A percentile compares a stretch with the other conserved stretches of the same genome.
phyloP scores from a whole-genome alignment of 2,888 invertebrate species.

The Pollenia griseotomentosa region DNA sequence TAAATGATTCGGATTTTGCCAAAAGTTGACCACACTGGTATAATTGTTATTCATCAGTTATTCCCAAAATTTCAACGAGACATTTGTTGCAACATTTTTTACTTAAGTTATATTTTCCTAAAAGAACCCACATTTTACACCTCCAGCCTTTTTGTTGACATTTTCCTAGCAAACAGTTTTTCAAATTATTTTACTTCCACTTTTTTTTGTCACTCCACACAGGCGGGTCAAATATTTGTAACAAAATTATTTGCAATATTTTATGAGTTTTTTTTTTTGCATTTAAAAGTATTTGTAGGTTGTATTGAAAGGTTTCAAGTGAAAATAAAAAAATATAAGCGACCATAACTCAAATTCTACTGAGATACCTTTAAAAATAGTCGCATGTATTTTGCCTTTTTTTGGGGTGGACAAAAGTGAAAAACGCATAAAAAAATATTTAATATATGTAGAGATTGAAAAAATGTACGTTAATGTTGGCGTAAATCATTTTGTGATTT shows the following conservation, averaged over 20 bases:
- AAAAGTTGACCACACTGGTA: too few species aligned
- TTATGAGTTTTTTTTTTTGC: neutral
- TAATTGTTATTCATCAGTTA: too few species aligned
- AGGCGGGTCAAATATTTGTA: neutral
- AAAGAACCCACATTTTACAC: neutral
- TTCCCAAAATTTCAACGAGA: too few species aligned
- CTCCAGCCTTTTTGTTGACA: neutral
- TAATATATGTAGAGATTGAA: slow-evolving; percentile 23
- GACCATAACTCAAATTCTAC: slow-evolving; percentile 45
- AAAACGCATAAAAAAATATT: slow-evolving; percentile 35
- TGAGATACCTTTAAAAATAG: slow-evolving; percentile 28
- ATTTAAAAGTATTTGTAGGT: slow-evolving; percentile 15
- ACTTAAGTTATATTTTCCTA: neutral
- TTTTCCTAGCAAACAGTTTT: neutral
- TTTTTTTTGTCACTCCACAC: neutral
- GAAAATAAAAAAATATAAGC: neutral
- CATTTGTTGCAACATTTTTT: too few species aligned
- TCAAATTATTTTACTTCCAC: neutral
- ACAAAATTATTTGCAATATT: neutral
- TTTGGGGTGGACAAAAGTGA: neutral
- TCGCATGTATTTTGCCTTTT: neutral
- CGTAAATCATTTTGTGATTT: slow-evolving; percentile 67
- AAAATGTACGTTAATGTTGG: slow-evolving; percentile 58
- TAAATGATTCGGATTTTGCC: too few species aligned
- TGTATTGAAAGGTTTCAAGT: neutral